Evolutionary conservation across 2,113 vertebrate genomes (phyloP).

Genomic region (Phasianus colchicus): DNA sequence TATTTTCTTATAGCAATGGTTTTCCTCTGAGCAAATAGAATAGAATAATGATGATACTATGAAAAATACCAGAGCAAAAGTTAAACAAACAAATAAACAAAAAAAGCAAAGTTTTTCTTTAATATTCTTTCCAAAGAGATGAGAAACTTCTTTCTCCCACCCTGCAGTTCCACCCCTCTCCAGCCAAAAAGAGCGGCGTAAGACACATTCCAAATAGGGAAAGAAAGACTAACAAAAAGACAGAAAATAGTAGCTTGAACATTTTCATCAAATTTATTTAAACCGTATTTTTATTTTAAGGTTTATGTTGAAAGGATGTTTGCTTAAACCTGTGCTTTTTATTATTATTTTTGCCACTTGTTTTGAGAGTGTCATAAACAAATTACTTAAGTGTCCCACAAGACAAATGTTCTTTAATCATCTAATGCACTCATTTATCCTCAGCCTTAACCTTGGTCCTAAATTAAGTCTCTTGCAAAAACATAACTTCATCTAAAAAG

Average conservation of each 20-base stretch:
- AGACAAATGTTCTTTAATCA: slow-evolving; percentile 94
- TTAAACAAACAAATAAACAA: not conserved
- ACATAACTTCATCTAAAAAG: slow-evolving; percentile 86
- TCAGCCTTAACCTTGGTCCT: slow-evolving; percentile 85
- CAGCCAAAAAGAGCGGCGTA: not conserved
- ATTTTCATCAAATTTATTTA: slow-evolving; percentile 26
- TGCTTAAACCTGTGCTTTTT: slow-evolving; percentile 66
- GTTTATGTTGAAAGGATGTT: slow-evolving; percentile 52
- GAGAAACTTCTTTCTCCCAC: not conserved
- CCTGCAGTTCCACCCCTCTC: not conserved
- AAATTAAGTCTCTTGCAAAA: slow-evolving; percentile 88
- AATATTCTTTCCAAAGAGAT: slow-evolving; percentile 10
- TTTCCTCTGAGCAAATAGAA: slow-evolving; percentile 48
- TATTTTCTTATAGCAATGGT: slow-evolving; percentile 41
- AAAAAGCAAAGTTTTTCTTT: slow-evolving; percentile 2
- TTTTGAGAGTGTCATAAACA: slow-evolving; percentile 85
- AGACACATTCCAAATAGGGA: not conserved
- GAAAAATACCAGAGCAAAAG: not conserved
- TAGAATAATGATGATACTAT: not conserved
- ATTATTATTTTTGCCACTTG: slow-evolving; percentile 71
- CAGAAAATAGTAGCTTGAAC: not conserved
- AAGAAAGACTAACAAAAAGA: not conserved
- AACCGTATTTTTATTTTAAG: slow-evolving; percentile 53
- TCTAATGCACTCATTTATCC: slow-evolving; percentile 92
- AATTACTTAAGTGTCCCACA: slow-evolving; percentile 81